Percentiles rank a stretch among this genome's conserved stretches.
These are phyloP conservation scores for Drosophila birchii DNA, from an alignment of 2,888 invertebrate species.

Conservation along the genomic window DNA sequence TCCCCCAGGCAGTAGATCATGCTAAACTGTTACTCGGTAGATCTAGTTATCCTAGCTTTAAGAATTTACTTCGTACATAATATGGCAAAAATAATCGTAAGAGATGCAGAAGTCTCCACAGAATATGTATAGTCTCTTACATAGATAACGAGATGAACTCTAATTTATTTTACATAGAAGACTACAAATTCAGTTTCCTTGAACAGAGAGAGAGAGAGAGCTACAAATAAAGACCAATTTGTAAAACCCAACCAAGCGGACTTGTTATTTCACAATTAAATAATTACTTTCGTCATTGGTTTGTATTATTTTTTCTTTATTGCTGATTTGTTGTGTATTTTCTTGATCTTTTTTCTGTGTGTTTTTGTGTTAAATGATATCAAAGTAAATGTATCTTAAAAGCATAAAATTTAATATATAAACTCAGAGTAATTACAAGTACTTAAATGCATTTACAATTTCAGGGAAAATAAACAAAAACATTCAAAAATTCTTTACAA, in stretches of 20 bases:
- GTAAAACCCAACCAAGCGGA: slow-evolving; percentile 37
- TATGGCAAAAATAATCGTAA: slow-evolving; percentile 1
- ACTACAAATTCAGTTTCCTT: slow-evolving; percentile 41
- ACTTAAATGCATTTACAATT: slow-evolving; percentile 75
- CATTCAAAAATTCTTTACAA: slow-evolving; percentile 25
- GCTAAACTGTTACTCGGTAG: slow-evolving; percentile 52
- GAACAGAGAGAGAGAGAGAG: slow-evolving; percentile 30
- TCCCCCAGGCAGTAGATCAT: slow-evolving; percentile 18
- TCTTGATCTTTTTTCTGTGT: slow-evolving; percentile 36
- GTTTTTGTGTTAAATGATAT: slow-evolving; percentile 55
- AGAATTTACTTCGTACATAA: slow-evolving; percentile 36
- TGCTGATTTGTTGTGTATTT: slow-evolving; percentile 50
- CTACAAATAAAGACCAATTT: slow-evolving; percentile 52
- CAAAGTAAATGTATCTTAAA: slow-evolving; percentile 64
- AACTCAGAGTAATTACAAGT: slow-evolving; percentile 66
- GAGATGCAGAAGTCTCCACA: slow-evolving; percentile 28
- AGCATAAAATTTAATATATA: slow-evolving; percentile 62
- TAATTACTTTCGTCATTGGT: slow-evolving; percentile 34
- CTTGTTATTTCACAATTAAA: neutral
- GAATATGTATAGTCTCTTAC: slow-evolving; percentile 56
- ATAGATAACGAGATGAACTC: slow-evolving; percentile 54
- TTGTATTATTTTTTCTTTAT: slow-evolving; percentile 57
- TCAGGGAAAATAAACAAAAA: slow-evolving; percentile 24
- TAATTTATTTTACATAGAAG: slow-evolving; percentile 62
- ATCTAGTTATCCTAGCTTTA: slow-evolving; percentile 67